Conservation (phyloP, 2,888 invertebrate species). For the Spatulosminthurus flaviceps region DNA sequence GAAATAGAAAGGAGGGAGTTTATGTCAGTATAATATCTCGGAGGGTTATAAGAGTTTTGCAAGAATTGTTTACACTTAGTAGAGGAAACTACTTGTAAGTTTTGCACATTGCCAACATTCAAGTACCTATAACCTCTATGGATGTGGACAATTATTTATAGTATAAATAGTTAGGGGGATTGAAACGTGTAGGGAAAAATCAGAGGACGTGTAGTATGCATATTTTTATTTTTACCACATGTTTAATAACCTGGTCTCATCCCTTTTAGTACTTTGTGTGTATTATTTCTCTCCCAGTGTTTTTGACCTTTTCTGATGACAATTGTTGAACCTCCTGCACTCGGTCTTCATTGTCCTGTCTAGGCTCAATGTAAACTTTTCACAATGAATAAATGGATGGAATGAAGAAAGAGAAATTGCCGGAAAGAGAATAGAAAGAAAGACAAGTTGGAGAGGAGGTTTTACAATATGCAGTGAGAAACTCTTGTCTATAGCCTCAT, state of each 20-base stretch:
- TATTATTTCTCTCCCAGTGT: neutral
- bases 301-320: conserved; percentile 44
- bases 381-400: neutral
- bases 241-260: neutral
- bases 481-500: neutral
- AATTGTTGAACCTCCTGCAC: conserved; percentile 34
- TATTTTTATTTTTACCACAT: conserved; percentile 1
- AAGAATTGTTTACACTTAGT: neutral
- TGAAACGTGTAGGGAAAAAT: neutral
- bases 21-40: too few species aligned
- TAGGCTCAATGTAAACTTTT: neutral
- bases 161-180: too few species aligned
- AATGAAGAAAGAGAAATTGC: conserved; percentile 44
- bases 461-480: neutral
- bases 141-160: too few species aligned
- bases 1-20: too few species aligned
- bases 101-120: too few species aligned
- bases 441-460: conserved; percentile 23
- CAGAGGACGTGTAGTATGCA: neutral
- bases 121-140: too few species aligned
- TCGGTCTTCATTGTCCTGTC: conserved; percentile 9
- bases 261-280: neutral
- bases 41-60: too few species aligned
- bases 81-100: neutral
- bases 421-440: conserved; percentile 42